A percentile compares a stretch with the other conserved stretches of the same genome.
Evolutionary conservation across 2,888 invertebrate species (phyloP).

Genomic region (Synanthedon andrenaeformis): DNA sequence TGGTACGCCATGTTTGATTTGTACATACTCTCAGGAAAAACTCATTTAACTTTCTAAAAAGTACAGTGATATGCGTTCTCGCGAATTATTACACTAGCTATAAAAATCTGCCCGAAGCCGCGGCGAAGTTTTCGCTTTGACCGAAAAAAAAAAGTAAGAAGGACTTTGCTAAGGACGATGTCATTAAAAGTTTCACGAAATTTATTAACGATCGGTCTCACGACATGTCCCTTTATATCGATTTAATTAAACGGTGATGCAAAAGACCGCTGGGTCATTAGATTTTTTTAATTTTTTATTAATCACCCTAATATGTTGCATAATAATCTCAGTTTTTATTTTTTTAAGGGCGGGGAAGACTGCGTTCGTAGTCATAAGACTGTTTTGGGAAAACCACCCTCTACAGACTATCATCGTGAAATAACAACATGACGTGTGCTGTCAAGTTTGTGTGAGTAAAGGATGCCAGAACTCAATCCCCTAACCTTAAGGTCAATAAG

Average conservation of each 20-base stretch:
- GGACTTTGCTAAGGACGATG: conserved; percentile 18
- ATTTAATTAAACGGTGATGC: conserved; percentile 1
- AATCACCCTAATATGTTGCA: too few species aligned
- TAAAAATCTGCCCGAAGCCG: neutral
- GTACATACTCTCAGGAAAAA: neutral
- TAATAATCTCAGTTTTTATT: too few species aligned
- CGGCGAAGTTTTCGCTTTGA: conserved; percentile 10
- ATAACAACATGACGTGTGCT: too few species aligned
- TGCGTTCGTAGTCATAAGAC: too few species aligned
- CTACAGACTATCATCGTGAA: too few species aligned
- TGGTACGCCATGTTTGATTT: too few species aligned
- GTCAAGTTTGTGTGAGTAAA: too few species aligned
- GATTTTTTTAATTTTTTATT: too few species aligned
- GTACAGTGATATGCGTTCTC: neutral
- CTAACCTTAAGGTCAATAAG: too few species aligned
- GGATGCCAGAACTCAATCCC: neutral
- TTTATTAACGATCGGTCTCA: conserved; percentile 31
- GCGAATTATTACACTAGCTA: neutral
- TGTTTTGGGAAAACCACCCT: too few species aligned
- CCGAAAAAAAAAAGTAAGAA: conserved; percentile 27
- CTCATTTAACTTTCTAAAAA: neutral
- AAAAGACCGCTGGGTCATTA: conserved; percentile 1
- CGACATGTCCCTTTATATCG: conserved; percentile 5
- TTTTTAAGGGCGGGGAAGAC: too few species aligned
- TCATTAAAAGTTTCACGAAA: conserved; percentile 44